Evolutionary conservation across 2,888 invertebrate genomes (phyloP), one percentile per base, ranked within the genome.

Genomic region (Amphipyra berbera): DNA sequence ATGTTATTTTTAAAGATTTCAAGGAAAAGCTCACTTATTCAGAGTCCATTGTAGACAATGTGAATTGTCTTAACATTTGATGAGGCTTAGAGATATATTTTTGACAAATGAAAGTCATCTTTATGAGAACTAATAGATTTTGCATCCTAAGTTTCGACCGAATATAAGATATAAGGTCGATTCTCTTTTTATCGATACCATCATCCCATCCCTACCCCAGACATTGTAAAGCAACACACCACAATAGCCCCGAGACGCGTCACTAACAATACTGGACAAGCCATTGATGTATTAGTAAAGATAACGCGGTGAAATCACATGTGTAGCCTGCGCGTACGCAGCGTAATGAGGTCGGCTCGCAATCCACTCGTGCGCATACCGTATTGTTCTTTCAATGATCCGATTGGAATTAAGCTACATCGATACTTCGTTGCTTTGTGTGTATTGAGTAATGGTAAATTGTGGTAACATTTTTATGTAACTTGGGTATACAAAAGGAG

Each of bases 261-360:
- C 91, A 88, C 91, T 91, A 92, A 93, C 93, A 92, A 91, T 91
- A 89, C 89, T 88, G 90, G 92, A 93, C 92, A 92, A 91, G 89
- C 87, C 86, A 88, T 93, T 94, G 94, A 94, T 94, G 93, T 92
- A 93, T 93, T 90, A 89, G 91, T 85, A 81, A 83, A 89, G 94
- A 93, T 94, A 93, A 89, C 87, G 85, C 88, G 83, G 90, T 89
- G 94, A 94, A 93, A 93, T 92, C 93, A 94, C 88, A 93, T 89
- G 86, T 89, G 89, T 82, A 84, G 65, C 66, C 68, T 72, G 73
- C 73, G 79, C 68, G 66, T 73, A 79, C 82, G 78, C 74, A 73
- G 59, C 64, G 72, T 81, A 82, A 79, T 81, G 80, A 78, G 82
- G 82, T 79, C 78, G 79, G 68, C 58, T 62, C 49, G 71, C 74